Conservation (phyloP, 2,797 vertebrate genomes). For the Gymnoscopelus braueri region DNA sequence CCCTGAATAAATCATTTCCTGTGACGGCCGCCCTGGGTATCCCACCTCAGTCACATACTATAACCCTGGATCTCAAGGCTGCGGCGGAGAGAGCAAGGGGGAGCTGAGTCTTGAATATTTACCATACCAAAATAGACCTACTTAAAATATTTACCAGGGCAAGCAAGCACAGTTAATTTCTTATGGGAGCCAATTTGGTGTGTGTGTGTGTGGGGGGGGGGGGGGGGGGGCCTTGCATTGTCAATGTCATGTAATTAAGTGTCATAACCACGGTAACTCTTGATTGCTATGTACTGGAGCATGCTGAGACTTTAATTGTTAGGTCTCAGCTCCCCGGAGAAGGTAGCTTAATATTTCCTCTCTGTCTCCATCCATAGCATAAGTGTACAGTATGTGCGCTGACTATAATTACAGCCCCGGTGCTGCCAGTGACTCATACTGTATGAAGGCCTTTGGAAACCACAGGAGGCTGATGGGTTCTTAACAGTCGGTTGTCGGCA, state of each 20-base stretch:
- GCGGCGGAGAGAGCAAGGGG: constrained; percentile 28
- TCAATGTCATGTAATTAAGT: constrained; percentile 59
- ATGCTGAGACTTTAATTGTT: constrained; percentile 54
- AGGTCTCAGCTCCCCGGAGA: constrained; percentile 38
- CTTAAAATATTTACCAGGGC: constrained; percentile 56
- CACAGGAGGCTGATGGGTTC: constrained; percentile 54
- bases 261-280: constrained; percentile 28
- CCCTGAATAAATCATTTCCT: constrained; percentile 80
- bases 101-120: constrained; percentile 55
- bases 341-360: constrained; percentile 40
- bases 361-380: constrained; percentile 33
- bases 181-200: constrained; percentile 57
- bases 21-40: constrained; percentile 63
- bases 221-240: constrained; percentile 30
- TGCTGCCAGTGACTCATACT: constrained; percentile 44
- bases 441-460: constrained; percentile 28
- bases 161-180: constrained; percentile 41
- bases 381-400: constrained; percentile 34
- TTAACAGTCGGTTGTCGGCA: constrained; percentile 44
- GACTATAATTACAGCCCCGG: constrained; percentile 60
- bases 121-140: constrained; percentile 45
- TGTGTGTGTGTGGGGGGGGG: neutral
- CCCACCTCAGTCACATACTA: constrained; percentile 42
- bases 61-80: constrained; percentile 55
- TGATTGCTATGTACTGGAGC: constrained; percentile 43